A percentile compares a stretch with the other conserved stretches of the same genome.
These are phyloP conservation scores for Colletes collaris DNA, from an alignment of 2,888 invertebrate genomes.

Conservation along the genomic window DNA sequence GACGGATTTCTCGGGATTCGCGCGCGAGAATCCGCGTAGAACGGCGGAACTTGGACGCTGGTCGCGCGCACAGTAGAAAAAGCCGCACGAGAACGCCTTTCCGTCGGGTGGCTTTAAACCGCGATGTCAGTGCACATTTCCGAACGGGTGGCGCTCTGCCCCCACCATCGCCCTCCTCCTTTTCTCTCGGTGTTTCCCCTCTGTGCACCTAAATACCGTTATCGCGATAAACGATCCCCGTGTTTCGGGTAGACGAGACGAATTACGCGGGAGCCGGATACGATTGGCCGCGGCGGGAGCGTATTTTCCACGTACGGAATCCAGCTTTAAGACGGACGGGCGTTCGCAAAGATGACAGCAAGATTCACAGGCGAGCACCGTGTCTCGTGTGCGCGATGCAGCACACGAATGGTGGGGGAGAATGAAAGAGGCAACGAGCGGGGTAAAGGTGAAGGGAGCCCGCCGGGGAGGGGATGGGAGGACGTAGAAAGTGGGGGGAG, in stretches of 20 bases:
- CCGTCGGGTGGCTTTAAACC: slow-evolving; percentile 65
- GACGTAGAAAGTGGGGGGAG: slow-evolving; percentile 51
- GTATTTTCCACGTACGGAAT: slow-evolving; percentile 28
- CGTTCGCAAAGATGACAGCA: slow-evolving; percentile 70
- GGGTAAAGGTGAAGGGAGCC: slow-evolving; percentile 46
- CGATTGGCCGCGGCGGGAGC: neutral
- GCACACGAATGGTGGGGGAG: slow-evolving; percentile 66
- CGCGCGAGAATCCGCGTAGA: slow-evolving; percentile 40
- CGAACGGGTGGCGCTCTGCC: slow-evolving; percentile 61
- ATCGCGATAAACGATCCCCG: slow-evolving; percentile 38
- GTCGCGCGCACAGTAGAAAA: slow-evolving; percentile 66
- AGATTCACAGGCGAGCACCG: slow-evolving; percentile 63
- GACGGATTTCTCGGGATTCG: slow-evolving; percentile 6
- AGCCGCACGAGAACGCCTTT: slow-evolving; percentile 62
- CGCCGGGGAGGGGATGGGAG: slow-evolving; percentile 41
- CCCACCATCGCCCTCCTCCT: slow-evolving; percentile 19
- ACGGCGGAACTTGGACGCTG: slow-evolving; percentile 55
- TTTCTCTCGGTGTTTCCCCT: slow-evolving; percentile 27
- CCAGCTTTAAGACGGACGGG: slow-evolving; percentile 44
- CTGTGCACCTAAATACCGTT: slow-evolving; percentile 55
- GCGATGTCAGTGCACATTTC: slow-evolving; percentile 67
- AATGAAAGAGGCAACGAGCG: slow-evolving; percentile 64
- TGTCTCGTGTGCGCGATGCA: slow-evolving; percentile 73
- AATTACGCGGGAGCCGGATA: too few species aligned
- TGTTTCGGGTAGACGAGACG: neutral